Conservation (phyloP, 2,797 vertebrate genomes). For the Pangasius larnaudii region DNA sequence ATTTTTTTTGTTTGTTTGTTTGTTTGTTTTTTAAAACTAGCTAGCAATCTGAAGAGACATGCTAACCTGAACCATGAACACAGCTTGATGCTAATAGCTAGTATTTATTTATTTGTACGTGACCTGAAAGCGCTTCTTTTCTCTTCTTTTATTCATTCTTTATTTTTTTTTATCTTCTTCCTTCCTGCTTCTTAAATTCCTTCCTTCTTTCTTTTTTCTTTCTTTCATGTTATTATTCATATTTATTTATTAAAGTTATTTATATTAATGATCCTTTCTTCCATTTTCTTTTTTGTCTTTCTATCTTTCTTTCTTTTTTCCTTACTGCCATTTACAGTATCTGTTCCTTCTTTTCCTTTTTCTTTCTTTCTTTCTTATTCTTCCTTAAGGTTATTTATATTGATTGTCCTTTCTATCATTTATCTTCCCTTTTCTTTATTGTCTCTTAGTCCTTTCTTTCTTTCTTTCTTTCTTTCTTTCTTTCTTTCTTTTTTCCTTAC, state of each 20-base stretch:
- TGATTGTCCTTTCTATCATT: not conserved
- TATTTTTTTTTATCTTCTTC: not conserved
- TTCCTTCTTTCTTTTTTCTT: no score
- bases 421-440: not conserved
- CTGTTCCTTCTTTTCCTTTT: no score
- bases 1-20: not conserved
- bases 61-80: not conserved
- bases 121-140: not conserved
- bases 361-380: not conserved
- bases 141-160: not conserved
- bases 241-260: no score
- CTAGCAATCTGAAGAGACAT: not conserved
- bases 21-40: not conserved
- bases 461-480: not conserved
- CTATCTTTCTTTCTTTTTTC: not conserved
- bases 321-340: no score
- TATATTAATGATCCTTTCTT: no score
- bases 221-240: no score
- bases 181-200: no score
- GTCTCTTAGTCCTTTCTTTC: not conserved
- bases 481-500: not conserved
- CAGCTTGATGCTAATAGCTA: not conserved
- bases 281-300: not conserved
- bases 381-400: no score
- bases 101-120: not conserved